Evolutionary conservation across 2,113 vertebrate genomes (phyloP), one percentile per base, ranked within the genome.

Genomic region (Aegotheles bennettii): DNA sequence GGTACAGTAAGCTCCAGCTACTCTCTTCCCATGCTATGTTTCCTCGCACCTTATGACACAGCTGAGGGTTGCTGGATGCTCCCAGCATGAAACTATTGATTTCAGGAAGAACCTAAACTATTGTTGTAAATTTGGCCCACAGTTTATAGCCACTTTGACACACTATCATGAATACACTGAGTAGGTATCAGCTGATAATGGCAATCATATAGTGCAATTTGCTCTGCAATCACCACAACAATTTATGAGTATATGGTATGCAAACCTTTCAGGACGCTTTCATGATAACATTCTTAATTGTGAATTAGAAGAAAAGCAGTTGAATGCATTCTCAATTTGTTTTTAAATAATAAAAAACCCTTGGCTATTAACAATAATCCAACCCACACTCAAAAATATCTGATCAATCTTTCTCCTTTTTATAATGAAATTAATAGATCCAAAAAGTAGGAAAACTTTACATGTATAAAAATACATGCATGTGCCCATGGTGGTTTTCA

Each of bases 241-340:
- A 14, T 35, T 84, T 56, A 10, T 57, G 53, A 79, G 14, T 6
- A 11, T 10, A 28, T 87, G 28, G 12, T n/a, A 64, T 47, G 45
- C 77, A 53, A 64, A 17, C 9, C 43, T 80, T 43, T 45, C 76
- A 36, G 33, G 8, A 45, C 38, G 24, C 7, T 78, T 87, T 56
- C 48, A 78, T 29, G 23, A 19, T 35, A 28, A 36, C 0, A 0
- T 23, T 51, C 24, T 48, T 75, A 23, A 47, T 33, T 50, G 7
- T 26, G 28, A 77, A 50, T 63, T 47, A 70, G 35, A 79, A 77
- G 19, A 74, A 84, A 70, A 89, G 57, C 8, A 75, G 26, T 11
- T 35, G 16, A 87, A 71, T 19, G 6, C 3, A 31, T 61, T 74
- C 42, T 57, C 36, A 8, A 9, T 29, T 64, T 63, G 13, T 9